A percentile compares a stretch with the other conserved stretches of the same genome.
phyloP scores from a whole-genome alignment of 2,113 vertebrate species.

The Oryzias melastigma region DNA sequence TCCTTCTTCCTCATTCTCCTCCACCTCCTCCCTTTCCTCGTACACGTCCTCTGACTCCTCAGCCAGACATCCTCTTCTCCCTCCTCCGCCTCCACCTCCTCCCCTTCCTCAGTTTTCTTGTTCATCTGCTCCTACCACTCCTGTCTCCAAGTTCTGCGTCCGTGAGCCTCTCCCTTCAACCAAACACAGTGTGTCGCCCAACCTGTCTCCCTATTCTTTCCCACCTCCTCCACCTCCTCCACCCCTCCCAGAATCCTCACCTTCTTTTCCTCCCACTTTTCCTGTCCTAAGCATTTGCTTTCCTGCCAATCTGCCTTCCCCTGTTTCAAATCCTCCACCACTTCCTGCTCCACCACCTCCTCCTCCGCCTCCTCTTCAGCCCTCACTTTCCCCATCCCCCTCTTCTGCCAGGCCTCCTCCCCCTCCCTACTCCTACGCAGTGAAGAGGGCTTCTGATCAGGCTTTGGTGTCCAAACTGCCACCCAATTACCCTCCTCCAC shows the following conservation, averaged over 20 bases:
- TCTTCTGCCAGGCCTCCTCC: constrained; percentile 40
- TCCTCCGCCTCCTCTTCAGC: background rate
- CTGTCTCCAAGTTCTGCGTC: constrained; percentile 32
- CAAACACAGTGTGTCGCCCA: too few species aligned
- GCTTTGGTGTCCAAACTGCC: background rate
- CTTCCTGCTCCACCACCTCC: constrained; percentile 37
- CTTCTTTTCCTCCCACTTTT: constrained; percentile 12
- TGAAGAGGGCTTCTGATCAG: constrained; percentile 26
- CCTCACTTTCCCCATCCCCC: constrained; percentile 18
- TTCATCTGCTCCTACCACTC: constrained; percentile 10
- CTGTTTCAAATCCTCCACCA: constrained; percentile 49
- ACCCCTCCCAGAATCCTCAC: background rate
- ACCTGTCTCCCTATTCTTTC: background rate
- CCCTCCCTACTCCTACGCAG: constrained; percentile 52
- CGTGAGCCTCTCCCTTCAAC: background rate
- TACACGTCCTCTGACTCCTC: constrained; percentile 79
- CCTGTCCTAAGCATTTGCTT: background rate
- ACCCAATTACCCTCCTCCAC: constrained; percentile 7
- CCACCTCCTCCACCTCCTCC: constrained; percentile 9
- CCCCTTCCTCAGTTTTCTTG: constrained; percentile 15
- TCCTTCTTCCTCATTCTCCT: constrained; percentile 82
- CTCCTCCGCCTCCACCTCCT: constrained; percentile 22
- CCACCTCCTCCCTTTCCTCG: constrained; percentile 87
- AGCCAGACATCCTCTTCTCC: constrained; percentile 46
- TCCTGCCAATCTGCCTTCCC: too few species aligned